Conservation (phyloP, 2,797 vertebrate species). For the Triplophysa bombifrons region DNA sequence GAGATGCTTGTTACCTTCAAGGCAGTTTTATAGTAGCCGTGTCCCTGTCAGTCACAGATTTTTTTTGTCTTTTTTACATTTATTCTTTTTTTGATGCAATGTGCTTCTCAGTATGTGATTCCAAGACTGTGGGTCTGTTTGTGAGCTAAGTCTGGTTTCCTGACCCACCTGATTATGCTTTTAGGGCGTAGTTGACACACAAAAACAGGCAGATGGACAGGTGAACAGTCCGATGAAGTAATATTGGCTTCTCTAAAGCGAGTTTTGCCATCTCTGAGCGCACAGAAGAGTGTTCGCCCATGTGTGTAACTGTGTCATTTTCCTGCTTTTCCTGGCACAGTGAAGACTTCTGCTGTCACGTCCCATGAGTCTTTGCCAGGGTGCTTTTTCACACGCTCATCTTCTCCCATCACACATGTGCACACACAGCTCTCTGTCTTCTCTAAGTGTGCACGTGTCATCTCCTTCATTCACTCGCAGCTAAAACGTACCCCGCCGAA, state of each 20-base stretch:
- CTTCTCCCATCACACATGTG: constrained; percentile 32
- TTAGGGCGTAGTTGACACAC: neutral
- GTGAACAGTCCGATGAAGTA: constrained; percentile 13
- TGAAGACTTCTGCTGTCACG: constrained; percentile 69
- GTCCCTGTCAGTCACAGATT: constrained; percentile 62
- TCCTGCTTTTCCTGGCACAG: constrained; percentile 49
- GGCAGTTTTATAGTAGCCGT: constrained; percentile 48
- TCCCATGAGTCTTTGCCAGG: constrained; percentile 70
- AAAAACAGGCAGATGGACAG: constrained; percentile 27
- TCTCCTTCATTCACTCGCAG: constrained; percentile 61
- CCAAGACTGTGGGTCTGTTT: constrained; percentile 28
- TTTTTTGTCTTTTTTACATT: neutral
- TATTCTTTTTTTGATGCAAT: neutral
- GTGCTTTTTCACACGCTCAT: constrained; percentile 20
- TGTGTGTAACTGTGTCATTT: constrained; percentile 44
- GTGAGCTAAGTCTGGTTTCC: constrained; percentile 26
- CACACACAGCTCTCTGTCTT: constrained; percentile 56
- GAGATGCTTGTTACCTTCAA: constrained; percentile 52
- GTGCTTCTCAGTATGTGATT: constrained; percentile 30
- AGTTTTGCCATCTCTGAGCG: constrained; percentile 33
- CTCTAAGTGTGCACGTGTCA: constrained; percentile 68
- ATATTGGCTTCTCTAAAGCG: constrained; percentile 6
- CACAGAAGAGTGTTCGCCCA: constrained; percentile 30
- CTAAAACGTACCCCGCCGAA: constrained; percentile 69
- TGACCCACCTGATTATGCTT: no score